Evolutionary conservation across 1,140 invertebrate species (phyloP).

Genomic region (Musca vetustissima): DNA sequence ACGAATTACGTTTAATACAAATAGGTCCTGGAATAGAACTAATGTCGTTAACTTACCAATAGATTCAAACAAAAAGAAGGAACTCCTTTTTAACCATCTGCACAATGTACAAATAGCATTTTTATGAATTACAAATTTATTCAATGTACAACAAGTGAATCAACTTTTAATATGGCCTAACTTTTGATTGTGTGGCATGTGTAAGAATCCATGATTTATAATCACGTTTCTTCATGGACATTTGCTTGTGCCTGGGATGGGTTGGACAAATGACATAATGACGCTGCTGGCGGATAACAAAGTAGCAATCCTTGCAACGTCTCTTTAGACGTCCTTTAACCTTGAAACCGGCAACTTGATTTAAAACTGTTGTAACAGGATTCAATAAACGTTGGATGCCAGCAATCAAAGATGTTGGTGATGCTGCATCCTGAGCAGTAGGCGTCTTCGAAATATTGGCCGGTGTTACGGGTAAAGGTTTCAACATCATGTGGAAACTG

Average conservation of each 20-base stretch:
- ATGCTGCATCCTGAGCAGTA: conserved; percentile 9
- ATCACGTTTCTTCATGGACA: conserved; percentile 65
- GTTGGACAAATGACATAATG: conserved; percentile 73
- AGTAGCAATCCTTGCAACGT: conserved; percentile 77
- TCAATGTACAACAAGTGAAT: too few species aligned
- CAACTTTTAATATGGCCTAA: conserved; percentile 60
- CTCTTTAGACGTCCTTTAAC: conserved; percentile 62
- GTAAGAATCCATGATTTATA: conserved; percentile 72
- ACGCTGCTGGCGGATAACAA: conserved; percentile 67
- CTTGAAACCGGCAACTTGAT: conserved; percentile 52
- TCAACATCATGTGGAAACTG: conserved; percentile 37
- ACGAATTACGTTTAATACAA: too few species aligned
- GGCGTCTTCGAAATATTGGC: not conserved
- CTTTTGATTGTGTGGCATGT: conserved; percentile 67
- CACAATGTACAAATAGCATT: too few species aligned
- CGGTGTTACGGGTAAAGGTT: not conserved
- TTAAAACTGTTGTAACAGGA: conserved; percentile 36
- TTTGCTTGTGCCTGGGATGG: conserved; percentile 78
- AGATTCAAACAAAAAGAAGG: too few species aligned
- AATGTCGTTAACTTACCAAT: too few species aligned
- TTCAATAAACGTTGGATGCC: conserved; percentile 30
- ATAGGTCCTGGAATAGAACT: too few species aligned
- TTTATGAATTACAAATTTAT: too few species aligned
- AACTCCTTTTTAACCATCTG: too few species aligned
- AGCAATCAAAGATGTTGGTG: not conserved